These are phyloP conservation scores for Zophobas atratus DNA, from an alignment of 1,140 invertebrate species.

Conservation along the genomic window DNA sequence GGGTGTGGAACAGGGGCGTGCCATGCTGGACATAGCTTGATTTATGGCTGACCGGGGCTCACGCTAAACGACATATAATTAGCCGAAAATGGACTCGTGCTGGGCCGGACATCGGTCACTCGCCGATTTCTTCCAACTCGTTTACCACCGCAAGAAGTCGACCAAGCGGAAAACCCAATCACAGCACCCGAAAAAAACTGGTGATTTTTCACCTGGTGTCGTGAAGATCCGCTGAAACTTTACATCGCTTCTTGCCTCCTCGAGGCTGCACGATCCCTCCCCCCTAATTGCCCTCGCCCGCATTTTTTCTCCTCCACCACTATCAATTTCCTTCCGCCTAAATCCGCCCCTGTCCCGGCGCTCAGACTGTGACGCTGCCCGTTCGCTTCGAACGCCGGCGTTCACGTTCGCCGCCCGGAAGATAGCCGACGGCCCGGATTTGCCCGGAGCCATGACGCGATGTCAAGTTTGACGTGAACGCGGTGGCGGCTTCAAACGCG, in stretches of 20 bases:
- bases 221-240: too few species aligned
- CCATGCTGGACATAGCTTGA: slow-evolving; percentile 59
- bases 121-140: slow-evolving; percentile 41
- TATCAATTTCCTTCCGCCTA: slow-evolving; percentile 7
- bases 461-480: slow-evolving; percentile 63
- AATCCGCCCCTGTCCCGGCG: slow-evolving; percentile 3
- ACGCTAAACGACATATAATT: slow-evolving; percentile 57
- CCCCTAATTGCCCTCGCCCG: neutral
- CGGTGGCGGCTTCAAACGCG: slow-evolving; percentile 57
- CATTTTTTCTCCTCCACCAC: neutral
- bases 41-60: slow-evolving; percentile 59
- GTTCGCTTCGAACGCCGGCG: neutral
- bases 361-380: neutral
- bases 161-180: neutral
- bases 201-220: neutral
- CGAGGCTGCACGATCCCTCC: neutral
- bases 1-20: slow-evolving; percentile 59
- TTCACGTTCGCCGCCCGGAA: slow-evolving; percentile 53
- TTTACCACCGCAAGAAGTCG: slow-evolving; percentile 9
- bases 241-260: neutral
- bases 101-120: slow-evolving; percentile 65
- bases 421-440: slow-evolving; percentile 61
- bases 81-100: slow-evolving; percentile 65
- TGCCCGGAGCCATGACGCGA: slow-evolving; percentile 62
- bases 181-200: neutral